These are phyloP conservation scores for Polymixis flavicincta DNA, from an alignment of 2,888 invertebrate species.

Conservation along the genomic window DNA sequence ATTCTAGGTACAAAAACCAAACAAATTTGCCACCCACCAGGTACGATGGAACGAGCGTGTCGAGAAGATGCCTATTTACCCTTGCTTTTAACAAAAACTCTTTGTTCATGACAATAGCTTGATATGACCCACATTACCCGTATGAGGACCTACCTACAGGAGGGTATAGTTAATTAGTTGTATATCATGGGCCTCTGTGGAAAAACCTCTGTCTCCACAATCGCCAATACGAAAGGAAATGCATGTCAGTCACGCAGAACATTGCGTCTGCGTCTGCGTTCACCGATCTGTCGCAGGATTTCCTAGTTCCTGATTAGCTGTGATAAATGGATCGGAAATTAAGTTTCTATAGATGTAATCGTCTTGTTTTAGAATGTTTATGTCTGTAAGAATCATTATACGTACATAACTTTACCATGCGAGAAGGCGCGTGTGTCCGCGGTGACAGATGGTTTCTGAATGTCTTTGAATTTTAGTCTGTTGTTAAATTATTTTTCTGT, in stretches of 20 bases:
- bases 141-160: not conserved
- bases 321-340: constrained; percentile 48
- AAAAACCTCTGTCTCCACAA: not conserved
- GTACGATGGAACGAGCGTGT: not conserved
- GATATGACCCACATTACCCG: not conserved
- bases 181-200: not conserved
- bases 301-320: constrained; percentile 49
- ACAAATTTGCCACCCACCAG: no score
- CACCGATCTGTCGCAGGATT: constrained; percentile 38
- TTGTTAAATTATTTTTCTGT: no score
- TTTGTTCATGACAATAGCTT: not conserved
- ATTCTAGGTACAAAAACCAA: no score
- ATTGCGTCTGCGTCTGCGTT: not conserved
- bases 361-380: constrained; percentile 5
- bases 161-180: not conserved
- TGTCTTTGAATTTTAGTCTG: not conserved
- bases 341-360: constrained; percentile 24
- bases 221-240: constrained; percentile 26
- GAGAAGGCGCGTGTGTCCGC: not conserved
- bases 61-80: not conserved
- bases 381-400: constrained; percentile 39
- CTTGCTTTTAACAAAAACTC: not conserved
- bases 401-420: not conserved
- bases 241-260: constrained; percentile 12
- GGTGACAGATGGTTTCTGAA: no score